phyloP scores from a whole-genome alignment of 1,140 invertebrate species.

The Brachionus manjavacas region DNA sequence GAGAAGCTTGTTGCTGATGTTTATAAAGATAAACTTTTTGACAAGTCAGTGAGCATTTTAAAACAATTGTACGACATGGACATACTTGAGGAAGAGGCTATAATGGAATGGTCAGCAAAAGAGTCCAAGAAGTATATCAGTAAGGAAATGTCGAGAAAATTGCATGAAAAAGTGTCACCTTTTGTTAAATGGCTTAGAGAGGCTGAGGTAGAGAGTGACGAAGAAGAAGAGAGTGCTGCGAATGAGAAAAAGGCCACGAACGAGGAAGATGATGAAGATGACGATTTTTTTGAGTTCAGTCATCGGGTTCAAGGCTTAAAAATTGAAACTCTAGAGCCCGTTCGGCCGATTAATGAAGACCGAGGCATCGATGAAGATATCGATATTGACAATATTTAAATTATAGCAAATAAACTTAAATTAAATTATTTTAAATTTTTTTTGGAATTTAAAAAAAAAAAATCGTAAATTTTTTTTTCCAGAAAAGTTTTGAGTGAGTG shows the following conservation, averaged over 20 bases:
- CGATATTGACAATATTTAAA: conserved; percentile 50
- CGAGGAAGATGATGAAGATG: conserved; percentile 66
- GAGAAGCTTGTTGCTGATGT: conserved; percentile 80
- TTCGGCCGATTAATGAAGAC: conserved; percentile 28
- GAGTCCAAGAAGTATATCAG: conserved; percentile 83
- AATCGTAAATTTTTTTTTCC: no score
- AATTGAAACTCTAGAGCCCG: neutral
- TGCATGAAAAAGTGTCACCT: conserved; percentile 81
- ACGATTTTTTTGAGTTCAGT: conserved; percentile 53
- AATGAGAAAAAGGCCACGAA: neutral
- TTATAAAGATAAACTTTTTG: conserved; percentile 72
- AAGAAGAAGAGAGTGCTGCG: conserved; percentile 48
- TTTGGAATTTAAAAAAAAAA: no score
- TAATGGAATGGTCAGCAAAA: conserved; percentile 90
- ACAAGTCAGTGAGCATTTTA: conserved; percentile 80
- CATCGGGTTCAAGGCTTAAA: neutral
- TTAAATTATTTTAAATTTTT: no score
- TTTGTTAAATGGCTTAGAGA: conserved; percentile 94
- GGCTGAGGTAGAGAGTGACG: conserved; percentile 80
- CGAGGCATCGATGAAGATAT: conserved; percentile 47
- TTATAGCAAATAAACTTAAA: neutral
- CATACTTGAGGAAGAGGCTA: conserved; percentile 84
- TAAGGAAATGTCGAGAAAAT: conserved; percentile 82
- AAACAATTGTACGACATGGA: conserved; percentile 90
- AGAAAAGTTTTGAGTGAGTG: no score